These are phyloP conservation scores for Apteryx owenii DNA, from an alignment of 2,113 vertebrate genomes.

Conservation along the genomic window DNA sequence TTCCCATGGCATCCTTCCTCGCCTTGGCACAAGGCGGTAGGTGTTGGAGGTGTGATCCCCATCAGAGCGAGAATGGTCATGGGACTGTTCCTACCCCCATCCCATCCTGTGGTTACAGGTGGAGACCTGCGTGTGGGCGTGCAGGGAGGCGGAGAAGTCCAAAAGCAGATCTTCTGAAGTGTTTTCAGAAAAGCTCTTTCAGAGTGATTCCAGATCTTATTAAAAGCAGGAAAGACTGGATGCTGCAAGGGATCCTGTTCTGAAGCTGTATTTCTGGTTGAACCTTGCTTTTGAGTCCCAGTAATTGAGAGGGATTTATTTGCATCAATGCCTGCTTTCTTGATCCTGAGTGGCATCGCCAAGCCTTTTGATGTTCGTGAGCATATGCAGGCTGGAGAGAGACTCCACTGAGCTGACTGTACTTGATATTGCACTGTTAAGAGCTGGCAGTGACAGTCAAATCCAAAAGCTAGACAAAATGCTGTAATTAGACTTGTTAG, in stretches of 20 bases:
- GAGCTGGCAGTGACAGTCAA: neutral
- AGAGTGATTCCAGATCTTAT: neutral
- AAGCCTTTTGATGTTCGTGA: neutral
- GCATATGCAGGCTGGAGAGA: neutral
- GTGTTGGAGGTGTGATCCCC: neutral
- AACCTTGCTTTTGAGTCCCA: neutral
- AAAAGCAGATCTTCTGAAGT: neutral
- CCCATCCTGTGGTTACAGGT: neutral
- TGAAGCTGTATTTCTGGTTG: conserved; percentile 36
- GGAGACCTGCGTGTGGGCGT: neutral
- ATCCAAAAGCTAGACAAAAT: neutral
- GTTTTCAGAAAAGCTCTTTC: neutral
- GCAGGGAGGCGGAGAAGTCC: neutral
- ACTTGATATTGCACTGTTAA: neutral
- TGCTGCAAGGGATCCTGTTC: neutral
- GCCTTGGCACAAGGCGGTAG: neutral
- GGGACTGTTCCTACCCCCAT: neutral
- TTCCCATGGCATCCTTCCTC: neutral
- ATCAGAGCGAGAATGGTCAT: too few species aligned
- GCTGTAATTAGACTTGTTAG: neutral
- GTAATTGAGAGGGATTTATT: neutral
- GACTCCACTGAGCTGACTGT: neutral
- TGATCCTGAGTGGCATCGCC: neutral
- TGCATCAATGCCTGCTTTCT: neutral
- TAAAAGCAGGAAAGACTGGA: neutral